Evolutionary conservation across 2,888 invertebrate species (phyloP), one percentile per base, ranked within the genome.

Genomic region (Cheilosia grossa): DNA sequence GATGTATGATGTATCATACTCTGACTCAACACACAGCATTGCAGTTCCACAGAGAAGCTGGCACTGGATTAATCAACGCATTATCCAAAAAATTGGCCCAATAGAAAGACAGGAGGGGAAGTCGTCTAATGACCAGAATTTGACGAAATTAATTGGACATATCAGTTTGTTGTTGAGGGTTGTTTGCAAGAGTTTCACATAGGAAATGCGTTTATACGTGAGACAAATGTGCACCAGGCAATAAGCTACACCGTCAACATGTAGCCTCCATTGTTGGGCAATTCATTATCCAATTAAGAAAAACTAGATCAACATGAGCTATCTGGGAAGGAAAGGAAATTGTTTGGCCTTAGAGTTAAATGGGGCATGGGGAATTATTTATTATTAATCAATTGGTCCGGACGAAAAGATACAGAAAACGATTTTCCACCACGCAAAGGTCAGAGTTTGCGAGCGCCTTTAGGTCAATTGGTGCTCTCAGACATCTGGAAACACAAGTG

Each of bases 221-320:
- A 27, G 40, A 24, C 7, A n/a, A 27, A 24, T 37, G 37, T 47
- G 37, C 47, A 54, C 51, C 19, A 53, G 58, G 21, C 51, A 24
- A 44, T 66, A 44, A 33, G 44, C 53, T 59, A 47, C 37, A 69
- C 40, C 37, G 59, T 64, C 44, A 24, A 58, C 33, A 40, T 37
- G n/a, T 49, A 54, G 59, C 44, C 49, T 33, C 79, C 61, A 70
- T 79, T 79, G 70, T 80, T 59, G 30, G n/a, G 37, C 69, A 78
- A 63, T 78, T 63, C 49, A 78, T 78, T 78, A 70, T 66, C 61
- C 42, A 83, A 80, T 83, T 74, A 70, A 79, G 40, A 63, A 70
- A 37, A 83, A 79, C 79, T 83, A 83, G 79, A 70, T 64, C 83
- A 58, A 51, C 58, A 17, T 44, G 42, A 30, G 10, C 15, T 56